These are phyloP conservation scores for Drosophila kanapiae DNA, from an alignment of 1,140 invertebrate genomes.

Conservation along the genomic window DNA sequence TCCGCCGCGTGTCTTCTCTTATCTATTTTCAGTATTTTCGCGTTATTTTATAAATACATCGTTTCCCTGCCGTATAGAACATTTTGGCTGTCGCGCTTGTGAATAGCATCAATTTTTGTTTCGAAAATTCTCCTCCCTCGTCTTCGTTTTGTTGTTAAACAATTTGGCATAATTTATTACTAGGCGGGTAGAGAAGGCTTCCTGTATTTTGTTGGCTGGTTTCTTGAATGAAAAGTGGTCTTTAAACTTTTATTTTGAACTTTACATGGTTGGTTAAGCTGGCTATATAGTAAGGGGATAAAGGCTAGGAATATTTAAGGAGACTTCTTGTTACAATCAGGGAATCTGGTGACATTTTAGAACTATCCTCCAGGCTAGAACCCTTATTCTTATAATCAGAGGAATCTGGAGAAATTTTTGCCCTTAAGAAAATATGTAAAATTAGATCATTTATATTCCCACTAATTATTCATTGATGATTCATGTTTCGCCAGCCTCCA, in stretches of 20 bases:
- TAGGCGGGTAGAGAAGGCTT: slow-evolving; percentile 10
- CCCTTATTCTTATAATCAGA: not conserved
- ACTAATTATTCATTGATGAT: not conserved
- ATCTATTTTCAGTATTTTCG: slow-evolving; percentile 65
- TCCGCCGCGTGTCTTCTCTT: slow-evolving; percentile 32
- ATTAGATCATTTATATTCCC: not conserved
- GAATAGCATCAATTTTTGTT: slow-evolving; percentile 39
- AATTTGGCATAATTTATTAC: slow-evolving; percentile 53
- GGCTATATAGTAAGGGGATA: not conserved
- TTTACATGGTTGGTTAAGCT: not conserved
- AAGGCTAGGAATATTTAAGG: not conserved
- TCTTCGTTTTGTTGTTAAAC: slow-evolving; percentile 59
- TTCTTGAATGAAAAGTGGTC: slow-evolving; percentile 18
- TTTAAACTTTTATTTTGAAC: not conserved
- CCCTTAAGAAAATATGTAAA: not conserved
- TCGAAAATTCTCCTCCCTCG: slow-evolving; percentile 8
- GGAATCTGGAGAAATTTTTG: not conserved
- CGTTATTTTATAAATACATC: slow-evolving; percentile 67
- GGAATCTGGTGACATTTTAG: not conserved
- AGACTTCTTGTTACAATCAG: not conserved
- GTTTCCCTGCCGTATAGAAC: slow-evolving; percentile 17
- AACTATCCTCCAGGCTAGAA: too few relatives aligned
- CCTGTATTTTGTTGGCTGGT: slow-evolving; percentile 4
- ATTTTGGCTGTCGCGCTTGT: slow-evolving; percentile 45
- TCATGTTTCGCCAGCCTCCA: not conserved